Percentiles rank a stretch among this genome's conserved stretches.
Conservation (phyloP, 2,797 vertebrate species). For the Pangasius sanitwongsei region DNA sequence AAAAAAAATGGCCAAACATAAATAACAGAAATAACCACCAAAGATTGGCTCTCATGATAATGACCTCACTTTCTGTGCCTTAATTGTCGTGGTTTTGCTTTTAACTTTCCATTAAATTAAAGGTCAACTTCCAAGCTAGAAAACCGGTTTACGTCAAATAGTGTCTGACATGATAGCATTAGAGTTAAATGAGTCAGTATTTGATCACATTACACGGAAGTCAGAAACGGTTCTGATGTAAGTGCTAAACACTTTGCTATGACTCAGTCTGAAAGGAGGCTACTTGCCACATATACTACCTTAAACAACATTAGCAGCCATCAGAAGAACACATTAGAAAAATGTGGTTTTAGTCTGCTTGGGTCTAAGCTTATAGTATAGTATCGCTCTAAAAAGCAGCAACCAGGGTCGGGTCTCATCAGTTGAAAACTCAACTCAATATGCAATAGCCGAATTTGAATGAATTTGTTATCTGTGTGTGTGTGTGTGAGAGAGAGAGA, state of each 20-base stretch:
- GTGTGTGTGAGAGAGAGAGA: neutral
- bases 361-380: neutral
- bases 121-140: neutral
- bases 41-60: neutral
- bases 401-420: no score
- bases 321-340: neutral
- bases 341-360: neutral
- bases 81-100: neutral
- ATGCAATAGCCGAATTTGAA: neutral
- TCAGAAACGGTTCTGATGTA: neutral
- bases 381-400: conserved; percentile 9
- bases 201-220: neutral
- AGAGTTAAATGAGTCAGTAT: neutral
- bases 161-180: neutral
- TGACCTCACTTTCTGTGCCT: neutral
- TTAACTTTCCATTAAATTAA: neutral
- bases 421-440: neutral
- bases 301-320: conserved; percentile 4
- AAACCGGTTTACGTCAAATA: neutral
- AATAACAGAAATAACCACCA: neutral
- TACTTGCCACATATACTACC: neutral
- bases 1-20: neutral
- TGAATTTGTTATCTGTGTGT: no score
- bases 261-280: neutral
- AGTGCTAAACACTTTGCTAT: neutral